These are phyloP conservation scores for Psittacula cyanocephala DNA, from an alignment of 2,113 vertebrate genomes.

Conservation along the genomic window DNA sequence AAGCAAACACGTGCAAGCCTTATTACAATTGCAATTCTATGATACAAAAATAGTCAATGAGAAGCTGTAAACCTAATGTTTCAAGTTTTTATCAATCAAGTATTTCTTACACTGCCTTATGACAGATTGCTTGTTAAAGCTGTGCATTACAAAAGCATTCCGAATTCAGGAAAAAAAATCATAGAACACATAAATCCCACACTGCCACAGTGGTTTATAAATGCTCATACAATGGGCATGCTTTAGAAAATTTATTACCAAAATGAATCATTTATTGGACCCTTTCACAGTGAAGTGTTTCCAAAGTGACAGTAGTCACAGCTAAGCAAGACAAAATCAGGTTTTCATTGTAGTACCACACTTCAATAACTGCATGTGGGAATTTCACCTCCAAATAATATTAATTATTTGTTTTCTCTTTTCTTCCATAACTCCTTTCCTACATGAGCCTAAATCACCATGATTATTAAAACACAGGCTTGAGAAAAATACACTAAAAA, in stretches of 20 bases:
- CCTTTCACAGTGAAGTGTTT: neutral
- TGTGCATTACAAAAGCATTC: neutral
- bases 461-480: neutral
- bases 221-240: neutral
- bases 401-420: neutral
- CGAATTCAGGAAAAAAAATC: neutral
- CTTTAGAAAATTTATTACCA: neutral
- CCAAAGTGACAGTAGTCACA: neutral
- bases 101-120: neutral
- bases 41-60: neutral
- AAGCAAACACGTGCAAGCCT: neutral
- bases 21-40: neutral
- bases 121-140: neutral
- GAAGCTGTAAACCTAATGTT: neutral
- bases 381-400: neutral
- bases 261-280: neutral
- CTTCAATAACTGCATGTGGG: neutral
- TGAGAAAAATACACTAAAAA: neutral
- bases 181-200: neutral
- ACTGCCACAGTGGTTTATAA: neutral
- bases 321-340: neutral
- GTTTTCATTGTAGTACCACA: neutral
- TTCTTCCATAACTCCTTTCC: neutral
- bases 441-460: neutral
- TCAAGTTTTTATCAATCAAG: neutral